A percentile compares a stretch with the other conserved stretches of the same genome.
Conservation (phyloP, 2,797 vertebrate genomes). For the Acrocephalus scirpaceus region DNA sequence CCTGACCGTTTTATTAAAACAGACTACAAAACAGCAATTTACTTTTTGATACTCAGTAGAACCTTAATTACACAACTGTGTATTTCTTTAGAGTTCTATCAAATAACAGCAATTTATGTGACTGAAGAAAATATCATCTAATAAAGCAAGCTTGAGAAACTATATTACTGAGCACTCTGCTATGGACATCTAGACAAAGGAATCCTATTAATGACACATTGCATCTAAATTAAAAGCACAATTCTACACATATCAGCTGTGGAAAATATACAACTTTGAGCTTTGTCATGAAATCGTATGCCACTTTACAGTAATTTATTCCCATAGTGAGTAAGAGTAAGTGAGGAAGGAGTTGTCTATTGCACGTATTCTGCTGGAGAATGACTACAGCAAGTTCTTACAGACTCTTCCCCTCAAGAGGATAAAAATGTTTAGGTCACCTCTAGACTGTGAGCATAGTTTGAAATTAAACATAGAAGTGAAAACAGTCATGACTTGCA, state of each 20-base stretch:
- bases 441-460: neutral
- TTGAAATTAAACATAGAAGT: neutral
- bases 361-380: neutral
- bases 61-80: neutral
- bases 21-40: neutral
- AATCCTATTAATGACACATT: neutral
- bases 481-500: neutral
- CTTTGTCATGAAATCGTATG: neutral
- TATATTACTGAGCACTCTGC: neutral
- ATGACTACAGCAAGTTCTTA: neutral
- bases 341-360: neutral
- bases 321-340: neutral
- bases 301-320: neutral
- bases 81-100: neutral
- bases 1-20: neutral
- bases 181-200: neutral
- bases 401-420: neutral
- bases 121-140: neutral
- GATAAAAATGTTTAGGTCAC: neutral
- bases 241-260: neutral
- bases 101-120: neutral
- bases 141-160: neutral
- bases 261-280: neutral
- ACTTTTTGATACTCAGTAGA: neutral
- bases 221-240: neutral